Conservation (phyloP, 1,140 invertebrate species). For the Adelges cooleyi region DNA sequence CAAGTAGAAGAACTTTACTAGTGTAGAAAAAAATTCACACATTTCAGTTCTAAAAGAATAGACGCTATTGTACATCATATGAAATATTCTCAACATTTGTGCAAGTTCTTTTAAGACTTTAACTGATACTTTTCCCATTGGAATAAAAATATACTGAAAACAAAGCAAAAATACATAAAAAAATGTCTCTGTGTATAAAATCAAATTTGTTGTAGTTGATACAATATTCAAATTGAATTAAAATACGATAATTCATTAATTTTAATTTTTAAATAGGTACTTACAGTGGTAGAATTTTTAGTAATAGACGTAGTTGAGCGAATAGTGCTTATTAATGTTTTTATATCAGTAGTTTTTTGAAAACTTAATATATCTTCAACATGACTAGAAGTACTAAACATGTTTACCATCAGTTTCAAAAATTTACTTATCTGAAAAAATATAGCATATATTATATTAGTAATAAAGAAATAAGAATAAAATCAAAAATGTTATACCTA, state of each 20-base stretch:
- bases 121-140: slow-evolving; percentile 9
- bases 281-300: slow-evolving; percentile 10
- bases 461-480: no score
- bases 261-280: background rate
- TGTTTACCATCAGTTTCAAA: background rate
- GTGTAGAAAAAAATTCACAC: slow-evolving; percentile 2
- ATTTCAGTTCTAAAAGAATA: slow-evolving; percentile 11
- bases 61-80: background rate
- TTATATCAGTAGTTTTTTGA: slow-evolving; percentile 9
- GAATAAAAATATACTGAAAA: slow-evolving; percentile 11
- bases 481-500: no score
- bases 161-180: background rate
- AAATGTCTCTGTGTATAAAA: no score
- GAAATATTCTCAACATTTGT: background rate
- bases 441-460: background rate
- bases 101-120: slow-evolving; percentile 13
- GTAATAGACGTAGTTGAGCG: background rate
- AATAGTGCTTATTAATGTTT: background rate
- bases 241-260: no score
- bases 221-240: no score
- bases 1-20: background rate
- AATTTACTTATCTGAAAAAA: background rate
- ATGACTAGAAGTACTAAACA: slow-evolving; percentile 2
- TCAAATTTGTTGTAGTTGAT: no score
- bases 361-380: background rate